Evolutionary conservation across 2,888 invertebrate species (phyloP).

Genomic region (Aleiodes leptofemur): DNA sequence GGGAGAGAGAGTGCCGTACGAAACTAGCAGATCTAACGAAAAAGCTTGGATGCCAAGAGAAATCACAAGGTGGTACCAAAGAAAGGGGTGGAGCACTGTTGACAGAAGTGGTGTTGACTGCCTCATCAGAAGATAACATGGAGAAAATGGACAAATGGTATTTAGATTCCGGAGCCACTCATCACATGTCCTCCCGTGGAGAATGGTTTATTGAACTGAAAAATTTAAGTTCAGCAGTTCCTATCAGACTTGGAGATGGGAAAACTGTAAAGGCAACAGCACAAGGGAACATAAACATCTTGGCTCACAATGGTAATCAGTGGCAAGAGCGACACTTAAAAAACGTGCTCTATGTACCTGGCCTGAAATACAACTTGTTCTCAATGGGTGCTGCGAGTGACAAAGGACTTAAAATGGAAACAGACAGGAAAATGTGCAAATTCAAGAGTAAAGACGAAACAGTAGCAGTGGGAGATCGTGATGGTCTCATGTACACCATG

Average conservation of each 20-base stretch:
- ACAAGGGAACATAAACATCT: conserved; percentile 48
- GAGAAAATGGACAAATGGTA: conserved; percentile 21
- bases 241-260: conserved; percentile 46
- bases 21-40: neutral
- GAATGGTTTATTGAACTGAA: conserved; percentile 44
- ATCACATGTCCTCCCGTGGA: conserved; percentile 51
- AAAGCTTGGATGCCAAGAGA: neutral
- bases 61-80: too few relatives aligned
- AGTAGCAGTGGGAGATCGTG: conserved; percentile 46
- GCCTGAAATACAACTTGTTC: conserved; percentile 49
- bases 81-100: neutral
- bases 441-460: conserved; percentile 35
- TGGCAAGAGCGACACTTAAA: conserved; percentile 50
- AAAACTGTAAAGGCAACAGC: neutral
- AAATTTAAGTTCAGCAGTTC: neutral
- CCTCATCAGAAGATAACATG: neutral
- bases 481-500: conserved; percentile 17
- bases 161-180: conserved; percentile 52
- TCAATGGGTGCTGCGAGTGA: conserved; percentile 6
- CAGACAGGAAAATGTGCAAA: conserved; percentile 28
- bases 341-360: conserved; percentile 49
- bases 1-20: neutral
- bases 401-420: neutral
- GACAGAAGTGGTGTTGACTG: neutral
- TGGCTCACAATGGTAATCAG: conserved; percentile 46